Evolutionary conservation across 2,888 invertebrate genomes (phyloP).

Genomic region (Epistrophe eligans): DNA sequence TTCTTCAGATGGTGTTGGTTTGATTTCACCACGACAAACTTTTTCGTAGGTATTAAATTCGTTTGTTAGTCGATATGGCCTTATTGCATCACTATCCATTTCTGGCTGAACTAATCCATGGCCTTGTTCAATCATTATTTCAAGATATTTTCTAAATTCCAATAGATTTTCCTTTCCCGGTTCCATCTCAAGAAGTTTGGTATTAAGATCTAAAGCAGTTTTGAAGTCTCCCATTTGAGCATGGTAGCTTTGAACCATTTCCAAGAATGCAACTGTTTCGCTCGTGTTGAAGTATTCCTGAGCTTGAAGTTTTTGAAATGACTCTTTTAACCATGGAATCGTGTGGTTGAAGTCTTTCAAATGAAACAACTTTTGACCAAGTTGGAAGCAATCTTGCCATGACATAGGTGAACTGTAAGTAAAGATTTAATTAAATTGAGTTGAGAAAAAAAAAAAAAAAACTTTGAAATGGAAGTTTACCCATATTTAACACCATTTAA

Average conservation of each 20-base stretch:
- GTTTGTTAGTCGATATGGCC: neutral
- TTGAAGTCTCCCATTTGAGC: conserved; percentile 87
- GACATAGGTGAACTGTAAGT: conserved; percentile 86
- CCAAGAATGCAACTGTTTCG: conserved; percentile 79
- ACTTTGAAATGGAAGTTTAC: conserved; percentile 80
- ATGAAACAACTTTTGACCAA: conserved; percentile 96
- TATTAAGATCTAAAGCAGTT: conserved; percentile 93
- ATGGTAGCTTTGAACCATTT: conserved; percentile 79
- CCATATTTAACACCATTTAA: conserved; percentile 94
- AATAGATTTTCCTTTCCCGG: conserved; percentile 92
- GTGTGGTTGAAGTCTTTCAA: conserved; percentile 96
- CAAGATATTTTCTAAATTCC: conserved; percentile 94
- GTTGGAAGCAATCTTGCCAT: conserved; percentile 97
- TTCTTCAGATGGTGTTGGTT: conserved; percentile 60
- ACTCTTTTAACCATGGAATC: conserved; percentile 96
- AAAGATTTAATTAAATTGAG: neutral
- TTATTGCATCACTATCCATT: neutral
- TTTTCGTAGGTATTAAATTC: conserved; percentile 84
- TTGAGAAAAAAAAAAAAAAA: neutral
- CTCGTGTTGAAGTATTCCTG: conserved; percentile 83
- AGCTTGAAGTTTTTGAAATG: conserved; percentile 89
- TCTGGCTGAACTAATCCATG: neutral
- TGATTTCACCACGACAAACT: conserved; percentile 80
- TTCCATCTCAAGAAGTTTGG: conserved; percentile 90
- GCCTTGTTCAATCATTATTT: conserved; percentile 88